phyloP scores from a whole-genome alignment of 2,113 vertebrate genomes.

The Isichthys henryi region DNA sequence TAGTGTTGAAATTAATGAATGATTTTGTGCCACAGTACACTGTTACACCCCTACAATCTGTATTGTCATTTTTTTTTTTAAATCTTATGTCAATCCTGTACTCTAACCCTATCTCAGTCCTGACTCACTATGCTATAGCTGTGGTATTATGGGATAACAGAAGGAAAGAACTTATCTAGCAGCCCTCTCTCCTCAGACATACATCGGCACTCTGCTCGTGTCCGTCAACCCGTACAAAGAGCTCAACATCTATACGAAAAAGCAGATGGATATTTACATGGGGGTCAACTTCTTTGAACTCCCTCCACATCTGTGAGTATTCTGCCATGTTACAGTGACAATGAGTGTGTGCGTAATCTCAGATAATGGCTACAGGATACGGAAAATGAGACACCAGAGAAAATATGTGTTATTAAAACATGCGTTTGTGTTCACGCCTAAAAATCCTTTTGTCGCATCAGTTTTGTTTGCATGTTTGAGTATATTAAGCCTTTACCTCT shows the following conservation, averaged over 20 bases:
- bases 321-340: background rate
- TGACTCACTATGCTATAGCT: background rate
- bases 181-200: slow-evolving; percentile 68
- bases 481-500: background rate
- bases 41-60: background rate
- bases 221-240: slow-evolving; percentile 94
- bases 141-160: background rate
- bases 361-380: background rate
- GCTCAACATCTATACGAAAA: slow-evolving; percentile 76
- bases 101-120: background rate
- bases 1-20: background rate
- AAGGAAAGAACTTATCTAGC: background rate
- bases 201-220: slow-evolving; percentile 90
- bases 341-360: background rate
- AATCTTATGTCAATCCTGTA: background rate
- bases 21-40: background rate
- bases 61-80: background rate
- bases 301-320: slow-evolving; percentile 88
- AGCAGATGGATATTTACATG: slow-evolving; percentile 88
- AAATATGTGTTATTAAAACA: background rate
- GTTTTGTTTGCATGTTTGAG: background rate
- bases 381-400: background rate
- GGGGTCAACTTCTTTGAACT: slow-evolving; percentile 95
- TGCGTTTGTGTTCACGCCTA: background rate
- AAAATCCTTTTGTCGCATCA: background rate